Evolutionary conservation across 2,888 invertebrate species (phyloP), one percentile per base, ranked within the genome.

Genomic region (Schrankia costaestrigalis): DNA sequence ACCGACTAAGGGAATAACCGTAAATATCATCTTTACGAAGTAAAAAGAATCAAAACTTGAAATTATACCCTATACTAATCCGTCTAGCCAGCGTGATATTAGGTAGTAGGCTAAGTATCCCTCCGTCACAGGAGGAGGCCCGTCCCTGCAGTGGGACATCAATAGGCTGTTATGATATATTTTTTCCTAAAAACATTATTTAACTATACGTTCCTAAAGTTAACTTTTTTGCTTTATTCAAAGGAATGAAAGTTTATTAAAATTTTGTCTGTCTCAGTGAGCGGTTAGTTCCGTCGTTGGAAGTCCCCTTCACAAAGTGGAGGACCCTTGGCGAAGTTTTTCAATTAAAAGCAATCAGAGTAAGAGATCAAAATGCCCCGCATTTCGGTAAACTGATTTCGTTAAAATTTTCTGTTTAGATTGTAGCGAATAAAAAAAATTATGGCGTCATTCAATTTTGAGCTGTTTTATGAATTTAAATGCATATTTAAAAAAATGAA

Each of bases 281-380:
- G 27, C 25, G 29, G 46, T 35, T 39, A 33, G 46, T 43, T 41
- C 39, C 35, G 35, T 37, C 36, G 18, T 21, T 26, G 42, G 41
- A 21, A n/a, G 49, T 36, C 18, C 33, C 38, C 41, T 51, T 47
- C 33, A 17, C 41, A 33, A 17, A 23, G 38, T 38, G 27, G 26
- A 46, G 35, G 49, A 51, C 54, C 50, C 55, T 48, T 50, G 40
- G 27, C 32, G 14, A 72, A 72, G 58, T 71, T 74, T 74, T 70
- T 73, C 64, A 71, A 74, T 74, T 72, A 73, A 56, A 49, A 54
- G 37, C 53, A 39, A 53, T 57, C 47, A 45, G 40, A 48, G 41
- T 55, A 46, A 51, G 46, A 60, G 62, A 64, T 61, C 56, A 55
- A 61, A 62, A 56, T 50, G 51, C 32, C 35, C 32, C 40, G 11